Evolutionary conservation across 1,140 invertebrate genomes (phyloP), one percentile per base, ranked within the genome.

Genomic region (Psix sp.): DNA sequence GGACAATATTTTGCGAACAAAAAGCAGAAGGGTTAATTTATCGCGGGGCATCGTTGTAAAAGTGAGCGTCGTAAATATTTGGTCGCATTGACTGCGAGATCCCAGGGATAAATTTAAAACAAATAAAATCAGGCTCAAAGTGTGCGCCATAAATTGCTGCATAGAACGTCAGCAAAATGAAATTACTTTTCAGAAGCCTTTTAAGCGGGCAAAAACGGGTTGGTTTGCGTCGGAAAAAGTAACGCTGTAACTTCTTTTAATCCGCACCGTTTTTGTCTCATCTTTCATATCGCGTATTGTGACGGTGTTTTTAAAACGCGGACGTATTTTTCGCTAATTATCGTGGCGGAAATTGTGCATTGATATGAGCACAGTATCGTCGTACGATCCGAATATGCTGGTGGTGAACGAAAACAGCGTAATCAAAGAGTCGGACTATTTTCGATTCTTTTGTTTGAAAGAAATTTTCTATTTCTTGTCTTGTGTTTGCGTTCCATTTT

Each of bases 111-210:
- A 52, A 63, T 35, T 63, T 63, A 16, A 10, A 17, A 43, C 39
- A 45, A 63, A 51, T 51, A 63, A 63, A 63, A 52, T 51, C 15
- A 20, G 11, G 31, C 29, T 40, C 38, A 33, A 48, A 48, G 29
- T 42, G 17, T 18, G 20, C 31, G 26, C 48, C 48, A 46, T 54
- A 52, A 65, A 54, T 45, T 33, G 42, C 16, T 7, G 11, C 60
- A 29, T 29, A 29, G 31, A 52, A 45, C 39, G 60, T 46, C 33
- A 36, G 48, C 38, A 20, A 29, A 54, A 54, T 46, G 21, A 52
- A 65, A 54, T 65, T 65, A 51, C 40, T 65, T 46, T 46, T 38
- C 16, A 45, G 36, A 20, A 54, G 40, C 40, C 21, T 43, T 65
- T 54, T 54, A 45, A 45, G 11, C 15, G 38, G 13, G 11, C 38